Percentiles rank a stretch among this genome's conserved stretches.
Evolutionary conservation across 2,888 invertebrate species (phyloP).

Genomic region (Aspidapion aeneum): DNA sequence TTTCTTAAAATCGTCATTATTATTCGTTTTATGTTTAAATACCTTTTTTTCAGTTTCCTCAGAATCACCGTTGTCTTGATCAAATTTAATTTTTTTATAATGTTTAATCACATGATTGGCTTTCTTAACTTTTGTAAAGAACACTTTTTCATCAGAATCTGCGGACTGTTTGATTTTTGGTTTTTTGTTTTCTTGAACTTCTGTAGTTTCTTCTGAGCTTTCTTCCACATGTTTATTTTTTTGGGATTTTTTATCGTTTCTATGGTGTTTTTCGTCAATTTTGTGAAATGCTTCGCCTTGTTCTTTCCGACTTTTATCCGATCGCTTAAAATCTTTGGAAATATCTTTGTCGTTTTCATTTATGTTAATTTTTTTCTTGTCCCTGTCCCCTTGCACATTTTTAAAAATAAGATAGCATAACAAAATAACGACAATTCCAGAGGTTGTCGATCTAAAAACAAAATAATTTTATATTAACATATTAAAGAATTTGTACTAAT

Average conservation of each 20-base stretch:
- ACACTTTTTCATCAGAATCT: slow-evolving; percentile 4
- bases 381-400: background rate
- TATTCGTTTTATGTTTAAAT: background rate
- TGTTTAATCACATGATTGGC: slow-evolving; percentile 9
- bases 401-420: background rate
- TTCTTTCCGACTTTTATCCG: background rate
- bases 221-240: background rate
- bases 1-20: background rate
- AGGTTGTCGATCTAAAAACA: background rate
- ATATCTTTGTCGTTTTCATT: slow-evolving; percentile 1
- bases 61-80: slow-evolving; percentile 19
- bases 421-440: background rate
- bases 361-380: background rate
- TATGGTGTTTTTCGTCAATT: background rate
- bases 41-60: slow-evolving; percentile 18
- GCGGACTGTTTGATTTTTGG: background rate
- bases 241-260: background rate
- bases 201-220: background rate
- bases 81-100: slow-evolving; percentile 1
- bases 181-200: slow-evolving; percentile 9
- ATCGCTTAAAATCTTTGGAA: background rate
- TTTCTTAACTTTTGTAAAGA: slow-evolving; percentile 9
- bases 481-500: no score
- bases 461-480: no score
- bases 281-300: background rate